Percentiles rank a stretch among this genome's conserved stretches.
Conservation (phyloP, 2,113 vertebrate genomes). For the Micromys minutus region DNA sequence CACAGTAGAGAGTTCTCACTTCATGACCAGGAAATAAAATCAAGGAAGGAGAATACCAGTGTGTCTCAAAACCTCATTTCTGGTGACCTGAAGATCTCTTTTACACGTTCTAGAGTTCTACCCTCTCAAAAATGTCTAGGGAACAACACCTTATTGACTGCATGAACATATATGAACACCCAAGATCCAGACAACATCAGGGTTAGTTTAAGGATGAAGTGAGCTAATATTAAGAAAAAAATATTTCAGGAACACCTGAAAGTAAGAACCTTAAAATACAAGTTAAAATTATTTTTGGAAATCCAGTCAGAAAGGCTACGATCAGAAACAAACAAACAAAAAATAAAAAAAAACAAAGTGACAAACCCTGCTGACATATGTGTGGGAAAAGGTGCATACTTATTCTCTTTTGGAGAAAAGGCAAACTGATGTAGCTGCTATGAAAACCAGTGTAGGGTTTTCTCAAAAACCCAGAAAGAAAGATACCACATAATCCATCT, state of each 20-base stretch:
- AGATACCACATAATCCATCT: background rate
- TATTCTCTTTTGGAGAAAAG: background rate
- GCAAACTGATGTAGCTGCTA: background rate
- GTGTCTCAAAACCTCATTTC: background rate
- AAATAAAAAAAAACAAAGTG: background rate
- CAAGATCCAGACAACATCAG: background rate
- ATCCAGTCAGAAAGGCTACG: background rate
- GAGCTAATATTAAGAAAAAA: constrained; percentile 24
- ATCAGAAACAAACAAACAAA: background rate
- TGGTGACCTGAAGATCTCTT: background rate
- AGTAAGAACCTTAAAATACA: background rate
- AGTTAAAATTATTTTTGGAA: background rate
- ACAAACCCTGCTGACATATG: background rate
- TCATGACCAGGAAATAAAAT: background rate
- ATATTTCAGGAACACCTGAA: background rate
- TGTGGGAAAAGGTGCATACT: background rate
- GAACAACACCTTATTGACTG: background rate
- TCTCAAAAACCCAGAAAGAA: background rate
- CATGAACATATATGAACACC: background rate
- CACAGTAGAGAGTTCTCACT: background rate
- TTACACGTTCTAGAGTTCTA: background rate
- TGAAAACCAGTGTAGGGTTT: background rate
- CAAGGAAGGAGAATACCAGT: background rate
- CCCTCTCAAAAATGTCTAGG: background rate
- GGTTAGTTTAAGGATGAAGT: background rate